Conservation (phyloP, 2,888 invertebrate species). For the Melikaiella ostensackeni region DNA sequence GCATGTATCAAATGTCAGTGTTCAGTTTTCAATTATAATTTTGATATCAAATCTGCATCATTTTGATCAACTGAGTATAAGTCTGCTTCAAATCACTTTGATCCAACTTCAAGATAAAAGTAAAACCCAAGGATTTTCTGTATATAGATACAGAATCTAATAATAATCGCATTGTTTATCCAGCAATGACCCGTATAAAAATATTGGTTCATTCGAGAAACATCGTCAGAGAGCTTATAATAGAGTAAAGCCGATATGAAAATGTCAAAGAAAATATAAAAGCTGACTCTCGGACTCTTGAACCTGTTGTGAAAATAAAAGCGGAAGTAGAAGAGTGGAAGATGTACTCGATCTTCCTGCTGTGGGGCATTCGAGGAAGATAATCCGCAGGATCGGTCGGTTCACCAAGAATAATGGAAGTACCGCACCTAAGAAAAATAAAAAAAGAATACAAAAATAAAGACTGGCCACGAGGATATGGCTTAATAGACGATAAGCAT, state of each 20-base stretch:
- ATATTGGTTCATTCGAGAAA: not conserved
- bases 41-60: too few species aligned
- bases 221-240: not conserved
- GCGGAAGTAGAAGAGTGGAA: constrained; percentile 8
- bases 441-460: constrained; percentile 4
- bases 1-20: too few species aligned
- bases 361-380: constrained; percentile 24
- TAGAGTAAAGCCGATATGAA: constrained; percentile 27
- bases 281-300: constrained; percentile 3
- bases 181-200: too few species aligned
- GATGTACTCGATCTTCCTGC: constrained; percentile 24
- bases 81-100: too few species aligned
- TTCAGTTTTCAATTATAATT: too few species aligned
- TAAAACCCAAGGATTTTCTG: too few species aligned
- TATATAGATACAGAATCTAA: too few species aligned
- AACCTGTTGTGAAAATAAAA: constrained; percentile 38
- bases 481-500: constrained; percentile 35
- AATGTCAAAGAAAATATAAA: constrained; percentile 37
- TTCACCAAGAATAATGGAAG: constrained; percentile 35
- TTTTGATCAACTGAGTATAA: too few species aligned
- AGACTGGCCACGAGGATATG: constrained; percentile 20
- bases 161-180: not conserved
- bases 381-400: constrained; percentile 27
- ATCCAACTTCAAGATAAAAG: too few species aligned
- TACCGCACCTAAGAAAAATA: constrained; percentile 29